Base-by-base conservation (phyloP, 1,140 invertebrate species). In the Rhopalosiphum padi region DNA sequence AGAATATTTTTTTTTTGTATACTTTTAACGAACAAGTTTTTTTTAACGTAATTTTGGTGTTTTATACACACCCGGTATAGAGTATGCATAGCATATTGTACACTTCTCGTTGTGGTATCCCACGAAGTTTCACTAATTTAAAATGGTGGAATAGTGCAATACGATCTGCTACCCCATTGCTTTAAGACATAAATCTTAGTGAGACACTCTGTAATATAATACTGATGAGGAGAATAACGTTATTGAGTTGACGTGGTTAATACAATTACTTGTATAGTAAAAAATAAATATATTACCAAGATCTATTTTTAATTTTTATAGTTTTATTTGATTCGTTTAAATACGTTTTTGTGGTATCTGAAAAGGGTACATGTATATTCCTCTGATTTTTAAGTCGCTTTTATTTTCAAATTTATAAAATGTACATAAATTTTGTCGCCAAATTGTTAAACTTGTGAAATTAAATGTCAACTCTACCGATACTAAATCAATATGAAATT, bases 101-200 rank as follows among this genome's bases (percentile, higher is more conserved):
- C 15, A n/a, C 18, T 25, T 30, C 4, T 68, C 11, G 60, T 77
- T n/a, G 60, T n/a, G 25, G 60, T 77, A 77, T 77, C 30, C 60
- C 15, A n/a, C 60, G 0, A n/a, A n/a, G 11, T 18, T n/a, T 77
- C 60, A 77, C 30, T 77, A 77, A 77, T 77, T 77, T 77, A n/a
- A 77, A 77, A 77, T 77, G 60, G 60, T 30, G 60, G 30, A 77
- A 15, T 77, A n/a, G 5, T 77, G 60, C n/a, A 77, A 77, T 77
- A n/a, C 60, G 60, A 77, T 77, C 60, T 77, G 60, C 60, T n/a
- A 77, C 60, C 60, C 60, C 60, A 77, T 77, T 77, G 60, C 60
- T 77, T 77, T 77, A 77, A 77, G 60, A 77, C 60, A 77, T 77
- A 77, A 77, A 77, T 77, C 60, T 30, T n/a, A n/a, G 30, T n/a